phyloP scores from a whole-genome alignment of 2,888 invertebrate genomes.

The Disparrhopalites patrizii region DNA sequence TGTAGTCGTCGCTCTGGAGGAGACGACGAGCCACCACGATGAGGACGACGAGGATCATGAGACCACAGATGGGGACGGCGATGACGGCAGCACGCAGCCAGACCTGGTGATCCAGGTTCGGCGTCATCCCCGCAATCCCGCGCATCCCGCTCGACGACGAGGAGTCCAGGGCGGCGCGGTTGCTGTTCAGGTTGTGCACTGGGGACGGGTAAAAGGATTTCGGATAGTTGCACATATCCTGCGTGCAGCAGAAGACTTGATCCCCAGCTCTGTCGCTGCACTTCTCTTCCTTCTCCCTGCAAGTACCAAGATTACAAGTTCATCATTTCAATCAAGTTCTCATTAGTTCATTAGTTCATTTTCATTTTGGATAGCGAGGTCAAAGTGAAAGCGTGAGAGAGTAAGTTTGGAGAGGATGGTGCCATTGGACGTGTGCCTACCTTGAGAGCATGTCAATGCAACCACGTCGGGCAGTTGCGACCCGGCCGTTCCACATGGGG shows the following conservation, averaged over 20 bases:
- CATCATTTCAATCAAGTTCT: too few species aligned
- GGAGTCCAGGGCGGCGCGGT: conserved; percentile 14
- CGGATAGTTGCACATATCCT: conserved; percentile 42
- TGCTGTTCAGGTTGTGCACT: conserved; percentile 23
- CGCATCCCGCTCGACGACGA: conserved; percentile 4
- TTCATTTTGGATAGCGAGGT: too few species aligned
- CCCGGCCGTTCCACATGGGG: conserved; percentile 34
- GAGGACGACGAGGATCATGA: conserved; percentile 38
- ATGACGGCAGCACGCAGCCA: conserved; percentile 39
- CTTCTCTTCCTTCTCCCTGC: conserved; percentile 34
- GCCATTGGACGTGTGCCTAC: conserved; percentile 20
- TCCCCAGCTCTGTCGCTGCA: conserved; percentile 30
- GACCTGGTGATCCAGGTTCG: conserved; percentile 34
- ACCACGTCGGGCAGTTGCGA: conserved; percentile 36
- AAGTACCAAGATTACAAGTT: conserved; percentile 17
- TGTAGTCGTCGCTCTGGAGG: conserved; percentile 34
- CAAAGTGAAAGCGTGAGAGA: background rate
- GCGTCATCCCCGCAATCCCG: conserved; percentile 13
- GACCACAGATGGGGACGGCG: conserved; percentile 39
- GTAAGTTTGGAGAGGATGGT: conserved; percentile 10
- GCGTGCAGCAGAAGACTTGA: conserved; percentile 31
- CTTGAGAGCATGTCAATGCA: conserved; percentile 36
- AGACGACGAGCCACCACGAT: conserved; percentile 35
- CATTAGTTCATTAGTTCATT: too few species aligned
- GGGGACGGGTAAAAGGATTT: conserved; percentile 37